Evolutionary conservation across 2,113 vertebrate species (phyloP).

Genomic region (Cebus imitator): DNA sequence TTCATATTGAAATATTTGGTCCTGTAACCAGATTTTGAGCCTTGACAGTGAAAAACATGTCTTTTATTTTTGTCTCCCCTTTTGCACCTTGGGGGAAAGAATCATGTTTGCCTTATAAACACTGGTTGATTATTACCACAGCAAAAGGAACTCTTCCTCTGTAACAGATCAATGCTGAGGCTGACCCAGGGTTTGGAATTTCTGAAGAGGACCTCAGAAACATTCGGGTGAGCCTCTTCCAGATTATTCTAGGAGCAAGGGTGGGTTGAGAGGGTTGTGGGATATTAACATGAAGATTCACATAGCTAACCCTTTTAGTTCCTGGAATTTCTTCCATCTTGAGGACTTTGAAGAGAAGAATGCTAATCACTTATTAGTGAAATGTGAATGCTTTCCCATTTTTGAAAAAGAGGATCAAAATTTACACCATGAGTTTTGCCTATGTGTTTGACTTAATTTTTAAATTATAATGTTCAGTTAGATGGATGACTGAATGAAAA

Average conservation of each 20-base stretch:
- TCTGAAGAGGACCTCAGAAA: neutral
- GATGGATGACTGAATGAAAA: slow-evolving; percentile 28
- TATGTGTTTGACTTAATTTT: slow-evolving; percentile 56
- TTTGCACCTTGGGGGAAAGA: neutral
- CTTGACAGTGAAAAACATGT: neutral
- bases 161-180: neutral
- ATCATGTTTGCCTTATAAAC: neutral
- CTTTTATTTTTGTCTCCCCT: neutral
- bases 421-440: slow-evolving; percentile 28
- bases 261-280: neutral
- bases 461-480: slow-evolving; percentile 53
- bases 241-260: neutral
- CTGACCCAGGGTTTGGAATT: neutral
- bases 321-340: neutral
- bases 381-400: neutral
- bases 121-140: neutral
- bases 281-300: neutral
- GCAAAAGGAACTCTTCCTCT: neutral
- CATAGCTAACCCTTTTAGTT: neutral
- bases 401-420: slow-evolving; percentile 21
- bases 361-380: neutral
- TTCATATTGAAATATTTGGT: neutral
- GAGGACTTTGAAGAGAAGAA: neutral
- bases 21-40: neutral
- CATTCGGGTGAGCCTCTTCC: neutral